These are phyloP conservation scores for Leptopterna dolabrata DNA, from an alignment of 2,888 invertebrate species.

Conservation along the genomic window DNA sequence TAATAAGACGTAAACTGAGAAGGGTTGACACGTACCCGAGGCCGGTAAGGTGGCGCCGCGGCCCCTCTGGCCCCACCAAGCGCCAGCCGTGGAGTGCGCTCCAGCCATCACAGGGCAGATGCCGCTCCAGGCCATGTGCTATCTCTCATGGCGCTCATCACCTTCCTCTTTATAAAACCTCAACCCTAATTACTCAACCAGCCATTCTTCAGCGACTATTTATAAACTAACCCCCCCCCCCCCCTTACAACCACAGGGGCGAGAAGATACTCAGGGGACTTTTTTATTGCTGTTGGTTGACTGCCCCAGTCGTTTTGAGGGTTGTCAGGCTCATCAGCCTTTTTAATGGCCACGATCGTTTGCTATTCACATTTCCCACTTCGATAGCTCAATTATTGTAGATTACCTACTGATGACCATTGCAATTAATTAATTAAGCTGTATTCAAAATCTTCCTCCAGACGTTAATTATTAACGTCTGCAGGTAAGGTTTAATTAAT, in stretches of 20 bases:
- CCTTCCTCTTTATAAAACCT: conserved; percentile 46
- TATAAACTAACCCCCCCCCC: background rate
- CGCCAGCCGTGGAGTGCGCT: background rate
- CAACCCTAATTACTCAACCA: conserved; percentile 45
- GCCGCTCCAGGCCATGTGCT: conserved; percentile 21
- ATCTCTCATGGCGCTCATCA: conserved; percentile 25
- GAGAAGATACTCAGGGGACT: background rate
- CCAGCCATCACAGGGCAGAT: background rate
- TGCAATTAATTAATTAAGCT: too few relatives aligned
- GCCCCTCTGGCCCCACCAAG: background rate
- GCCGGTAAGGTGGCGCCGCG: conserved; percentile 3
- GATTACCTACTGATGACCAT: background rate
- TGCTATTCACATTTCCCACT: background rate
- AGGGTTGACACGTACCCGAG: background rate
- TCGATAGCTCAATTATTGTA: background rate
- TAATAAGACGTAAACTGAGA: conserved; percentile 8
- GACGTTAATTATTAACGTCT: too few relatives aligned
- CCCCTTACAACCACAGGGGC: too few relatives aligned
- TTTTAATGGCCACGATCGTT: background rate
- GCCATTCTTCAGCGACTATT: conserved; percentile 6
- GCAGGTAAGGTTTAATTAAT: too few relatives aligned
- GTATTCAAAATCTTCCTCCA: too few relatives aligned
- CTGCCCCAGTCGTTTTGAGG: background rate
- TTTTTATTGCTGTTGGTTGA: background rate
- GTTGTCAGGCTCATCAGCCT: background rate